Evolutionary conservation across 1,140 invertebrate species (phyloP).

Genomic region (Drosophila ironensis): DNA sequence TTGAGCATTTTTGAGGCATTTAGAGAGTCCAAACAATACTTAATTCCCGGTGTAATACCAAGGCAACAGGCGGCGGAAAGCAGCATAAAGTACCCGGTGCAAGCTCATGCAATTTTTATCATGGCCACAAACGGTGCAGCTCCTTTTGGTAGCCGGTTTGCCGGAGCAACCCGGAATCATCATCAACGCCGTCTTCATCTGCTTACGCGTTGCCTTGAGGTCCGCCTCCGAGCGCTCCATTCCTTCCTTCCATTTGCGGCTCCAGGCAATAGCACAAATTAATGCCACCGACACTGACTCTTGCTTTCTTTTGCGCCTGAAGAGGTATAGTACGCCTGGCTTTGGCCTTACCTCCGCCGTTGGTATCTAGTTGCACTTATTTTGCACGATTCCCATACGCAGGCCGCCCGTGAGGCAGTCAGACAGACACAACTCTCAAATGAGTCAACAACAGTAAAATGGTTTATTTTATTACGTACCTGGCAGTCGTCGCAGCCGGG

Average conservation of each 20-base stretch:
- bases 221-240: background rate
- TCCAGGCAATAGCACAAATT: slow-evolving; percentile 72
- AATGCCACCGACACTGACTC: slow-evolving; percentile 67
- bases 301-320: slow-evolving; percentile 37
- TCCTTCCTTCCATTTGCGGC: background rate
- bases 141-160: background rate
- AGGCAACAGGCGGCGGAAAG: slow-evolving; percentile 28
- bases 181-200: slow-evolving; percentile 35
- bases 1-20: background rate
- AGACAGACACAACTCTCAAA: slow-evolving; percentile 75
- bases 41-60: slow-evolving; percentile 2
- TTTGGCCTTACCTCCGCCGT: background rate
- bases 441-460: slow-evolving; percentile 80
- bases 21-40: too few species aligned
- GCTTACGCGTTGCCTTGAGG: slow-evolving; percentile 45
- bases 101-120: slow-evolving; percentile 81
- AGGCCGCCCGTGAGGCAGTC: background rate
- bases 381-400: slow-evolving; percentile 40
- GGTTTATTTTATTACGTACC: slow-evolving; percentile 77
- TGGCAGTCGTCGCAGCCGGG: slow-evolving; percentile 6
- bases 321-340: background rate
- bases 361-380: slow-evolving; percentile 1
- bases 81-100: slow-evolving; percentile 75
- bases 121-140: slow-evolving; percentile 60
- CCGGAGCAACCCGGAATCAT: slow-evolving; percentile 3